Evolutionary conservation across 1,140 invertebrate genomes (phyloP).

Genomic region (Tenebrio molitor): DNA sequence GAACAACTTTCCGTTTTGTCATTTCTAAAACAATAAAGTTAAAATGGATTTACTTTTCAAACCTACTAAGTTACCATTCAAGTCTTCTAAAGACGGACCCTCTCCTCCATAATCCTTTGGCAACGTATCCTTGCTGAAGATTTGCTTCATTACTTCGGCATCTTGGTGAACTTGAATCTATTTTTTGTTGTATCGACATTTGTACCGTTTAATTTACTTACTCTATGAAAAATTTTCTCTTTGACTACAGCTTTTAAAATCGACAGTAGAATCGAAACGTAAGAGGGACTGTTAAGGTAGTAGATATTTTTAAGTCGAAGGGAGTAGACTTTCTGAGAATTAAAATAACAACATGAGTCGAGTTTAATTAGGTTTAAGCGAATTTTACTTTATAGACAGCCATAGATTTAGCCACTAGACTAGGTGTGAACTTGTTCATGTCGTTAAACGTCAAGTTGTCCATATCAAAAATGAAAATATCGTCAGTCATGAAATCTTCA

Average conservation of each 20-base stretch:
- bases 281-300: not conserved
- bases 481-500: not conserved
- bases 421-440: not conserved
- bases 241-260: not conserved
- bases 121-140: not conserved
- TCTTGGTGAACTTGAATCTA: not conserved
- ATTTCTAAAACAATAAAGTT: too few species aligned
- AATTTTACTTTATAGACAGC: not conserved
- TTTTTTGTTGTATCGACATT: too few species aligned
- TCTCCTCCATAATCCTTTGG: slow-evolving; percentile 16
- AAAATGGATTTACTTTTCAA: too few species aligned
- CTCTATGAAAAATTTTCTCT: not conserved
- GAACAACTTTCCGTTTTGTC: slow-evolving; percentile 7
- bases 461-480: not conserved
- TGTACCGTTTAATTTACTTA: too few species aligned
- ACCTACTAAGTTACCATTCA: slow-evolving; percentile 9
- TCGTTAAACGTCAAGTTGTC: not conserved
- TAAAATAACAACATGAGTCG: too few species aligned
- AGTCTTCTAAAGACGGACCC: not conserved
- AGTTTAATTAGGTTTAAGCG: not conserved
- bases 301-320: not conserved
- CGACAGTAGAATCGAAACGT: not conserved
- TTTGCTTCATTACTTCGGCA: not conserved
- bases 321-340: not conserved
- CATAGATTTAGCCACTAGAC: not conserved